A percentile compares a stretch with the other conserved stretches of the same genome.
These are phyloP conservation scores for Entelurus aequoreus DNA, from an alignment of 2,113 vertebrate genomes.

Conservation along the genomic window DNA sequence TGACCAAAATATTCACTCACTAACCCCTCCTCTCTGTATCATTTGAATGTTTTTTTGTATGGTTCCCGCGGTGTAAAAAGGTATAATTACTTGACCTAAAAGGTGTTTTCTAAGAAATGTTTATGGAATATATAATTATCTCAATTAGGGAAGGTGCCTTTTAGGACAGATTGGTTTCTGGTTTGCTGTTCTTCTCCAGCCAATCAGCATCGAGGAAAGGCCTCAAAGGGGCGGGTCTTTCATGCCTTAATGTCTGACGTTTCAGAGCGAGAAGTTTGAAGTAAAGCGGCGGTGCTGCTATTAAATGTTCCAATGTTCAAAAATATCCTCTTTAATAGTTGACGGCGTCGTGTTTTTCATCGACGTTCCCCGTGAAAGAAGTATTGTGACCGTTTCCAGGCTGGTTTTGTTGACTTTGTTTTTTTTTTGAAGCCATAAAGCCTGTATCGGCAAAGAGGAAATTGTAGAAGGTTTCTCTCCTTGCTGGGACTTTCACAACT, in stretches of 20 bases:
- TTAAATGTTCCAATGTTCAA: neutral
- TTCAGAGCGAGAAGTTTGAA: conserved; percentile 43
- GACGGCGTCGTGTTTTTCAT: too few species aligned
- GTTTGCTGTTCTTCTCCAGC: conserved; percentile 17
- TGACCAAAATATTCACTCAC: too few species aligned
- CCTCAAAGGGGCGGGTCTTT: conserved; percentile 56
- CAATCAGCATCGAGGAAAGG: conserved; percentile 55
- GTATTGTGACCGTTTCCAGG: neutral
- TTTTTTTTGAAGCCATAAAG: neutral
- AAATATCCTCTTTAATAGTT: neutral
- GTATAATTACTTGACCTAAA: too few species aligned
- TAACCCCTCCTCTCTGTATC: too few species aligned
- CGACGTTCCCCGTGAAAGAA: too few species aligned
- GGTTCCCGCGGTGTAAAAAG: too few species aligned
- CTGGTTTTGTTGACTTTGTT: too few species aligned
- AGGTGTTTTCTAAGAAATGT: too few species aligned
- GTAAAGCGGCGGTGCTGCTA: conserved; percentile 21
- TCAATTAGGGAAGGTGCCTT: too few species aligned
- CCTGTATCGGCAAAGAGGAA: neutral
- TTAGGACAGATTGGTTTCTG: too few species aligned
- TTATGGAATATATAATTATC: too few species aligned
- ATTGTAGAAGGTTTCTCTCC: conserved; percentile 15
- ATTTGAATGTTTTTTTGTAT: too few species aligned
- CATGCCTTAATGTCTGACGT: conserved; percentile 29
- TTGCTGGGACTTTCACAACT: conserved; percentile 31